Conservation (phyloP, 2,888 invertebrate genomes). For the Drosophila algonquin region DNA sequence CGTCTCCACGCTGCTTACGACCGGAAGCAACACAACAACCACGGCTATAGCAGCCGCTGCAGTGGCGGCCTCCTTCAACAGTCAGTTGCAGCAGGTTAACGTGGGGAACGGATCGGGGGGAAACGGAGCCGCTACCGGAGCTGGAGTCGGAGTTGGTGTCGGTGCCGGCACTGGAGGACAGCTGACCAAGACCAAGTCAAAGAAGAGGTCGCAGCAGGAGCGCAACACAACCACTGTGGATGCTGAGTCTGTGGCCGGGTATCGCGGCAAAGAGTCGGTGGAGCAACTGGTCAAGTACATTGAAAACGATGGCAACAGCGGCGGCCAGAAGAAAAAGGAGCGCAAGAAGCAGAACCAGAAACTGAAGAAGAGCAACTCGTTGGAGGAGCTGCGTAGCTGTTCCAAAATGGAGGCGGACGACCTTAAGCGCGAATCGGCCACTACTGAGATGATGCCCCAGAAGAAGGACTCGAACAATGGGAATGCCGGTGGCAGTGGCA, state of each 20-base stretch:
- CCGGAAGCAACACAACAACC: slow-evolving; percentile 54
- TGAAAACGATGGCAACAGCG: slow-evolving; percentile 86
- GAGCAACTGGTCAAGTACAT: slow-evolving; percentile 91
- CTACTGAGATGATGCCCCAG: slow-evolving; percentile 81
- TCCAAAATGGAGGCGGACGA: slow-evolving; percentile 90
- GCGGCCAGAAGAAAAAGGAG: slow-evolving; percentile 85
- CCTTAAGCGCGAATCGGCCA: slow-evolving; percentile 81
- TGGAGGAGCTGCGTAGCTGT: slow-evolving; percentile 91
- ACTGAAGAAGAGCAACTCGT: slow-evolving; percentile 89
- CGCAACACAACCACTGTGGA: slow-evolving; percentile 85
- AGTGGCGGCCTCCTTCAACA: slow-evolving; percentile 65
- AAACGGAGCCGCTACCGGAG: background rate
- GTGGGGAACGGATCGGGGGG: background rate
- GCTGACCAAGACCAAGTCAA: slow-evolving; percentile 68
- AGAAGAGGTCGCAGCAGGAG: slow-evolving; percentile 86
- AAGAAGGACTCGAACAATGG: slow-evolving; percentile 51
- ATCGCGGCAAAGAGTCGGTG: slow-evolving; percentile 91
- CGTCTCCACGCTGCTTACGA: slow-evolving; percentile 58
- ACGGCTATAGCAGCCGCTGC: slow-evolving; percentile 67
- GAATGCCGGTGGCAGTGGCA: slow-evolving; percentile 35
- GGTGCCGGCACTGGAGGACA: slow-evolving; percentile 47
- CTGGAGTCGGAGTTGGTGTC: background rate
- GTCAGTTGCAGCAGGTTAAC: slow-evolving; percentile 54
- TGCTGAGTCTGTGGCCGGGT: slow-evolving; percentile 89
- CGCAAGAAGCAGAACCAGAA: slow-evolving; percentile 84